Evolutionary conservation across 2,797 vertebrate genomes (phyloP).

Genomic region (Rhinella marina): DNA sequence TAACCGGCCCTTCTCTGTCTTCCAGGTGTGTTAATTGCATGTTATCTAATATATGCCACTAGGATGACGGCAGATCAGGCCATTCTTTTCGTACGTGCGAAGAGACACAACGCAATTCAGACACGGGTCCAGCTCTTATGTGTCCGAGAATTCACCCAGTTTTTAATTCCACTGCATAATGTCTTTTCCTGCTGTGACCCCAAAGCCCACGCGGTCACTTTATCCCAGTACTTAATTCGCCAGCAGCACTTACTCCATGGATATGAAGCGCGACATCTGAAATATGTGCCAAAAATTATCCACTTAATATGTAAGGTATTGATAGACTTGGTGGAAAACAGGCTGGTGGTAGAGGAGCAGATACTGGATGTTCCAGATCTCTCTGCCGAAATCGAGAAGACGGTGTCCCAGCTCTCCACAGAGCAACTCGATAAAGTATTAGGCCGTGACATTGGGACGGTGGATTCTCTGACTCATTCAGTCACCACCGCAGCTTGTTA

Average conservation of each 20-base stretch:
- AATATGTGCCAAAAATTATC: slow-evolving; percentile 91
- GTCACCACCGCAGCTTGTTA: slow-evolving; percentile 67
- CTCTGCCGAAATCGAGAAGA: slow-evolving; percentile 89
- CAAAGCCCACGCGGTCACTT: slow-evolving; percentile 81
- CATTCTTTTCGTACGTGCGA: slow-evolving; percentile 92
- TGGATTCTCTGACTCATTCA: slow-evolving; percentile 65
- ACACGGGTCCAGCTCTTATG: slow-evolving; percentile 93
- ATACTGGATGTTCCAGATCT: slow-evolving; percentile 82
- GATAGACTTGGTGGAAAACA: slow-evolving; percentile 86
- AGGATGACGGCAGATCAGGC: slow-evolving; percentile 96
- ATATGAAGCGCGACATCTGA: slow-evolving; percentile 92
- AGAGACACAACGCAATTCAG: slow-evolving; percentile 94
- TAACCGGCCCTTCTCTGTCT: neutral
- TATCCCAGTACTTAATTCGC: slow-evolving; percentile 91
- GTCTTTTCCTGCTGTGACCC: slow-evolving; percentile 90
- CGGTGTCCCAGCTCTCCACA: slow-evolving; percentile 85
- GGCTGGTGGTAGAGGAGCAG: slow-evolving; percentile 80
- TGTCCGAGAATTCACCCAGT: slow-evolving; percentile 92
- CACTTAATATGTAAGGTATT: slow-evolving; percentile 88
- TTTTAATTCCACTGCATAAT: slow-evolving; percentile 87
- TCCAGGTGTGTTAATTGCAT: slow-evolving; percentile 93
- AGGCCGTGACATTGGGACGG: slow-evolving; percentile 78
- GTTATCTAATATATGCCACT: slow-evolving; percentile 94
- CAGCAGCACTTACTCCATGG: slow-evolving; percentile 95
- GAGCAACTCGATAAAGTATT: slow-evolving; percentile 84